phyloP scores from a whole-genome alignment of 1,140 invertebrate genomes.

The Ditylenchus dipsaci region DNA sequence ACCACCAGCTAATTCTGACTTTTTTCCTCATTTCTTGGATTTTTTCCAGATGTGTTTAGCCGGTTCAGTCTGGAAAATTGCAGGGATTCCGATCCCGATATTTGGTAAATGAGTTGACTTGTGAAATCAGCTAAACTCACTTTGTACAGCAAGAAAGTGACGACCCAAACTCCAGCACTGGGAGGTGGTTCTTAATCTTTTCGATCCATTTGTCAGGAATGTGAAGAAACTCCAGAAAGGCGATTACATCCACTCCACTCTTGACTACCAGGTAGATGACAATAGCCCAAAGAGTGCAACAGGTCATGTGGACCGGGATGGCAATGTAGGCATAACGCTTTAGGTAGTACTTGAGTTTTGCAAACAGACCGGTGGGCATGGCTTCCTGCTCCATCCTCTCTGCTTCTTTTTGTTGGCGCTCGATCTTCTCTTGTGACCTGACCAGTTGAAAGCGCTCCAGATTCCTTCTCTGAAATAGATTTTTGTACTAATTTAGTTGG shows the following conservation, averaged over 20 bases:
- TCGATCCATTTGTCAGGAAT: slow-evolving; percentile 43
- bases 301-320: slow-evolving; percentile 41
- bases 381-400: slow-evolving; percentile 32
- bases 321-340: slow-evolving; percentile 57
- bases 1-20: no score
- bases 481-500: background rate
- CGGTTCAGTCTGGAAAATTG: no score
- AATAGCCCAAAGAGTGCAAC: slow-evolving; percentile 44
- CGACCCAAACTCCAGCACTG: slow-evolving; percentile 42
- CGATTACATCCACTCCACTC: slow-evolving; percentile 49
- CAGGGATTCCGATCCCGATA: no score
- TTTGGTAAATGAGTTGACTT: no score
- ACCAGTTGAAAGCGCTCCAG: slow-evolving; percentile 4
- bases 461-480: slow-evolving; percentile 8
- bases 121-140: slow-evolving; percentile 29
- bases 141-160: slow-evolving; percentile 51
- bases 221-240: slow-evolving; percentile 39
- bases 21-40: no score
- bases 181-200: slow-evolving; percentile 46
- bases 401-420: slow-evolving; percentile 34
- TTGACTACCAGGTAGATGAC: slow-evolving; percentile 42
- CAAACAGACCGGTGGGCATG: slow-evolving; percentile 36
- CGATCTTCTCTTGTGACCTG: slow-evolving; percentile 45
- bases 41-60: no score
- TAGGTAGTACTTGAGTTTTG: slow-evolving; percentile 53